Conservation (phyloP, 2,113 vertebrate species). For the Scartelaos histophorus region DNA sequence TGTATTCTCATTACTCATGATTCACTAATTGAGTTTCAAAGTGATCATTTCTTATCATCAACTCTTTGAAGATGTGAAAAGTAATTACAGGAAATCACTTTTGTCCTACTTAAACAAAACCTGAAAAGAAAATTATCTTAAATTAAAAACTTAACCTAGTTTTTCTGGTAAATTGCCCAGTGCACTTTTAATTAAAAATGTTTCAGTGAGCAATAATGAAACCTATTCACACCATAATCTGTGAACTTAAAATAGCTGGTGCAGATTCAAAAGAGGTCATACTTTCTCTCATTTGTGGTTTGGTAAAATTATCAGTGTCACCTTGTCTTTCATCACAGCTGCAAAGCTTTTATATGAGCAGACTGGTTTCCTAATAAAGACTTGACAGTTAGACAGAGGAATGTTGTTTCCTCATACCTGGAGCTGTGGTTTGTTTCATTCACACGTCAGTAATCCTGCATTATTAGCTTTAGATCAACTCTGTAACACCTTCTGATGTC, state of each 20-base stretch:
- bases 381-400: no score
- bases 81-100: no score
- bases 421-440: no score
- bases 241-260: slow-evolving; percentile 2
- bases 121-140: background rate
- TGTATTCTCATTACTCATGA: no score
- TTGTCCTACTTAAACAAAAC: background rate
- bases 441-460: no score
- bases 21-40: no score
- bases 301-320: background rate
- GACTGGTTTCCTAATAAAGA: background rate
- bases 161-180: background rate
- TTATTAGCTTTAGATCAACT: no score
- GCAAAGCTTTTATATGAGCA: background rate
- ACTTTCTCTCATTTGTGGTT: slow-evolving; percentile 4
- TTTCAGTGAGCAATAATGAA: background rate
- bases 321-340: background rate
- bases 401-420: no score
- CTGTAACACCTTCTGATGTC: no score
- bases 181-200: background rate
- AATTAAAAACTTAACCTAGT: no score
- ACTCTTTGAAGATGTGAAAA: no score
- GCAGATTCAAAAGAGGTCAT: slow-evolving; percentile 27
- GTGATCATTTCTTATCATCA: no score
- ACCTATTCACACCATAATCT: background rate